These are phyloP conservation scores for Alectoris magna DNA, from an alignment of 2,797 vertebrate species.

Conservation along the genomic window DNA sequence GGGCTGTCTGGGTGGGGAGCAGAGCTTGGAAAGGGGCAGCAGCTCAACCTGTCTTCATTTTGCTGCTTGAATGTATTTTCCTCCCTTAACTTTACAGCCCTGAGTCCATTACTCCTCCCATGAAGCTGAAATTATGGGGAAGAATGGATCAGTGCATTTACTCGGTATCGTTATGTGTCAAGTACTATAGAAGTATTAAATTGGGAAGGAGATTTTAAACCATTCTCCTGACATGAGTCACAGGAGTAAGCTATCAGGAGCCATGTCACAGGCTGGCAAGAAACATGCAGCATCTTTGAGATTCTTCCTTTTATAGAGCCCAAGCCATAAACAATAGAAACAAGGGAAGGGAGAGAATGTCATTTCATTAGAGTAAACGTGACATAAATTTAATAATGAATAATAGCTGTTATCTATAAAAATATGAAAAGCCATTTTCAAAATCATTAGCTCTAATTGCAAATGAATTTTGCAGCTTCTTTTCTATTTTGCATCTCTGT, in stretches of 20 bases:
- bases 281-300: slow-evolving; percentile 42
- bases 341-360: slow-evolving; percentile 46
- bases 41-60: not conserved
- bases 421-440: slow-evolving; percentile 75
- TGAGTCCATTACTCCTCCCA: not conserved
- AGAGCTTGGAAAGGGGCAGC: not conserved
- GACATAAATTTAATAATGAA: slow-evolving; percentile 77
- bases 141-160: not conserved
- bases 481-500: slow-evolving; percentile 75
- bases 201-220: slow-evolving; percentile 49
- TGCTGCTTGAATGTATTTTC: not conserved
- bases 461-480: slow-evolving; percentile 75
- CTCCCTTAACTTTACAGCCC: not conserved
- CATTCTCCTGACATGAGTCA: slow-evolving; percentile 54
- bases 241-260: slow-evolving; percentile 39
- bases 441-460: slow-evolving; percentile 77
- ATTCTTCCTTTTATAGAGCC: slow-evolving; percentile 23
- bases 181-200: slow-evolving; percentile 32
- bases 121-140: slow-evolving; percentile 9
- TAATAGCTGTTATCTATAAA: slow-evolving; percentile 68
- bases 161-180: slow-evolving; percentile 47
- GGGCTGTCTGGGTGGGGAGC: not conserved
- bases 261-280: slow-evolving; percentile 31
- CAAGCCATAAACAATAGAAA: slow-evolving; percentile 68
- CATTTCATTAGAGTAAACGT: slow-evolving; percentile 65